These are phyloP conservation scores for Argyrosomus regius DNA, from an alignment of 2,797 vertebrate genomes.

Conservation along the genomic window DNA sequence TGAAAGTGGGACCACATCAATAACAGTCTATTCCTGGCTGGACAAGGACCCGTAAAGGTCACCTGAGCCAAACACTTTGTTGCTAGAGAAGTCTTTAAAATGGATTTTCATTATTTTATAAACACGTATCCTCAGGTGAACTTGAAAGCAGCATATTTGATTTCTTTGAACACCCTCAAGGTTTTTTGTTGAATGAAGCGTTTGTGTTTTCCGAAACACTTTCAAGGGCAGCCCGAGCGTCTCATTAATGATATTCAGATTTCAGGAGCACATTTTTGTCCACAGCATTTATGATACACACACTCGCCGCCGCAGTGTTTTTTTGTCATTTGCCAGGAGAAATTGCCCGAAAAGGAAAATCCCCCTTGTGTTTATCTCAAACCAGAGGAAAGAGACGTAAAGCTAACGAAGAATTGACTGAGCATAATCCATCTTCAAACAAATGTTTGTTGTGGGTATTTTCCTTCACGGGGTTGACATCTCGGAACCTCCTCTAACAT, in stretches of 20 bases:
- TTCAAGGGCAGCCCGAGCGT: constrained; percentile 16
- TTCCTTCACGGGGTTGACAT: constrained; percentile 26
- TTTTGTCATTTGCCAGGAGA: constrained; percentile 36
- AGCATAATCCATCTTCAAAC: constrained; percentile 71
- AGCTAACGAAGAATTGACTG: constrained; percentile 47
- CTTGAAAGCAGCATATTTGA: constrained; percentile 4
- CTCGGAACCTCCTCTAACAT: constrained; percentile 21
- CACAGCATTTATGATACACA: constrained; percentile 14
- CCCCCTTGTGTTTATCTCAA: constrained; percentile 49
- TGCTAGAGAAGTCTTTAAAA: constrained; percentile 11
- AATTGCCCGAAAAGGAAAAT: constrained; percentile 37
- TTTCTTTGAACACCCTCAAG: constrained; percentile 4
- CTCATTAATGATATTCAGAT: constrained; percentile 24
- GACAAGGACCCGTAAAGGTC: constrained; percentile 19
- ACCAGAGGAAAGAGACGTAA: constrained; percentile 39
- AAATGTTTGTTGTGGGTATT: constrained; percentile 50
- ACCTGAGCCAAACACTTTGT: constrained; percentile 21
- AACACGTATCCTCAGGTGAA: constrained; percentile 19
- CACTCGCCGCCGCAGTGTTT: background rate
- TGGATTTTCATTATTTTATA: background rate
- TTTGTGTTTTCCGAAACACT: constrained; percentile 15
- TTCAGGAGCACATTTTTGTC: constrained; percentile 20
- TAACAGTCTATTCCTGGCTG: constrained; percentile 27
- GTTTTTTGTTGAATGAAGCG: constrained; percentile 7
- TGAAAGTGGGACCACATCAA: constrained; percentile 21